Base-by-base conservation (phyloP, 1,140 invertebrate species). In the Drosophila seguyi region DNA sequence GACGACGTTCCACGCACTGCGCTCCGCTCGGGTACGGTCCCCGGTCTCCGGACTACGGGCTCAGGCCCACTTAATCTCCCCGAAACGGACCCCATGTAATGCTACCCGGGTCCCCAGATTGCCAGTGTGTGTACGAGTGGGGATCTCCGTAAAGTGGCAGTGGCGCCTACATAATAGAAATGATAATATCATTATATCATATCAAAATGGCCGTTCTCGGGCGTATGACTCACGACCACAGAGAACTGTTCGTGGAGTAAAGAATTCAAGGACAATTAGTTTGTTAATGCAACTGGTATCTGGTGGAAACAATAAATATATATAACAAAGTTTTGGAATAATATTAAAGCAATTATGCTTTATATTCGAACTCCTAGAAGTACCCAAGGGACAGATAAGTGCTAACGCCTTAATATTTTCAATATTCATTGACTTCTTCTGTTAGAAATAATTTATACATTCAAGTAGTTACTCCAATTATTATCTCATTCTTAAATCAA, bases 131-230 rank as follows among this genome's bases (percentile, higher is more conserved):
- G 58, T 50, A 41, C 31, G 48, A 41, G 69, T 73, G 81, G 83
- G 84, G 83, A 88, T 86, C 84, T 86, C 65, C 53, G 66, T 88
- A 86, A 86, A 86, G 84, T 86, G 83, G 84, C 80, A 79, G 58
- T 86, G 83, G 83, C 83, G 83, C 83, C 83, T 86, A 66, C 84
- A 88, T 86, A 88, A 88, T 68, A 79, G 27, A 72, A 69, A 45
- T 73, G 83, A 86, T 86, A 88, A 86, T 86, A 86, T 86, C 79
- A 72, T 71, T 75, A 87, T 88, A 88, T 88, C 79, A 68, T 56
- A 79, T 47, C 62, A 79, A 86, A 79, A 76, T 83, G 84, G 83
- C 75, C 69, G 81, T 31, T 50, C 44, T 34, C 18, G 20, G 18
- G 31, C 41, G 22, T 34, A 52, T 84, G 81, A 84, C 34, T 84